Evolutionary conservation across 1,140 invertebrate species (phyloP).

Genomic region (Drosophila ananassae): DNA sequence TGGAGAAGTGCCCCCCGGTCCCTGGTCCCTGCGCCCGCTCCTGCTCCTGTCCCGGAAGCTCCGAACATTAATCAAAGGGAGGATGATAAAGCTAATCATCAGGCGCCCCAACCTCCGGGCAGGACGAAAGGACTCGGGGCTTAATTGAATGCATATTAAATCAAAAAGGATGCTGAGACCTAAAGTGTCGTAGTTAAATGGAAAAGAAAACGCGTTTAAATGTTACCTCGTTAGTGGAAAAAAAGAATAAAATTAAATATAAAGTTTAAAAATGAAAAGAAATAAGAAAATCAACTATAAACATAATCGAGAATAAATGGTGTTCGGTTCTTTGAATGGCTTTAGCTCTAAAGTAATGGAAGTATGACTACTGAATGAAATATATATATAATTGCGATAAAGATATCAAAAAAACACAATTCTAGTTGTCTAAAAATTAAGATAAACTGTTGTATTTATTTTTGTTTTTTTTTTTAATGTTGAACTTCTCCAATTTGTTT

Average conservation of each 20-base stretch:
- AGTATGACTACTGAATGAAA: constrained; percentile 18
- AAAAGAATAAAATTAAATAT: constrained; percentile 16
- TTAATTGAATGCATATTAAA: constrained; percentile 49
- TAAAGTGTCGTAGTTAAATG: constrained; percentile 55
- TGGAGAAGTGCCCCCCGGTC: background rate
- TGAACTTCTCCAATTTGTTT: background rate
- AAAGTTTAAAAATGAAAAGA: constrained; percentile 10
- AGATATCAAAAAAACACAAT: constrained; percentile 18
- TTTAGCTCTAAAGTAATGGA: constrained; percentile 62
- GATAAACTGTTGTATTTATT: background rate
- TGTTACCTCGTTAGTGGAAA: constrained; percentile 82
- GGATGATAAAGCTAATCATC: constrained; percentile 31
- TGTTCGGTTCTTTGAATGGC: constrained; percentile 55
- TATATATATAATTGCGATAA: constrained; percentile 23
- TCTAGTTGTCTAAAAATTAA: constrained; percentile 32
- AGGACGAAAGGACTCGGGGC: constrained; percentile 7
- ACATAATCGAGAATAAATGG: constrained; percentile 44
- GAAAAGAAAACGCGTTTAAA: constrained; percentile 77
- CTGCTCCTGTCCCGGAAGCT: constrained; percentile 3
- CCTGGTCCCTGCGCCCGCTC: background rate
- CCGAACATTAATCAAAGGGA: constrained; percentile 39
- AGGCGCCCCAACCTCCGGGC: background rate
- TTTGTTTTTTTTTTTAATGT: background rate
- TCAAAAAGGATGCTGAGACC: constrained; percentile 36
- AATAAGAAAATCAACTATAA: constrained; percentile 22